phyloP scores from a whole-genome alignment of 2,797 vertebrate species.

The Holocentrus rufus region DNA sequence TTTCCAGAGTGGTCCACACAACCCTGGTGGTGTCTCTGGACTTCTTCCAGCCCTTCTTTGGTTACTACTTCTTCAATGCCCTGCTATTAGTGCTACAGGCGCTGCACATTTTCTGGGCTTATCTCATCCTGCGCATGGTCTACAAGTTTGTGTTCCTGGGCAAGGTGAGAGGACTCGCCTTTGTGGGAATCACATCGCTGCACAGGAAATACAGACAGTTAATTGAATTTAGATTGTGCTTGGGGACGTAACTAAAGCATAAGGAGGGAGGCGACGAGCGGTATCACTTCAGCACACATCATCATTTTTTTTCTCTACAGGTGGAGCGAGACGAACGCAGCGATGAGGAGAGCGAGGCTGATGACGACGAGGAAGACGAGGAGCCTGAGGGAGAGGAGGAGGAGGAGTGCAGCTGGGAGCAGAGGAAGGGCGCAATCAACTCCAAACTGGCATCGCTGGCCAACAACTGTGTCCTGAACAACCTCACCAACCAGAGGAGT shows the following conservation, averaged over 20 bases:
- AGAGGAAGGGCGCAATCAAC: conserved; percentile 68
- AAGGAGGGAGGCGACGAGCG: background rate
- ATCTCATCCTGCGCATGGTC: conserved; percentile 92
- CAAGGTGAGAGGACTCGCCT: conserved; percentile 79
- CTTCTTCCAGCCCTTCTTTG: conserved; percentile 85
- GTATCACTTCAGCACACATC: background rate
- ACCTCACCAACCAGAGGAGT: conserved; percentile 76
- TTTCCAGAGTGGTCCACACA: conserved; percentile 86
- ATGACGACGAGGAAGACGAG: conserved; percentile 81
- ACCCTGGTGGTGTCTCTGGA: conserved; percentile 85
- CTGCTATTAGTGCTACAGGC: conserved; percentile 87
- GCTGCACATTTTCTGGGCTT: conserved; percentile 94
- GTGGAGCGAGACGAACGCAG: conserved; percentile 92
- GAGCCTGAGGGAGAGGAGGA: conserved; percentile 75
- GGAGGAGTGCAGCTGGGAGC: conserved; percentile 63
- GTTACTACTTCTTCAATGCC: conserved; percentile 91
- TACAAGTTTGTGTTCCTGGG: conserved; percentile 86
- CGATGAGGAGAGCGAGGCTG: conserved; percentile 88
- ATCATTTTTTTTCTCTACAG: conserved; percentile 66
- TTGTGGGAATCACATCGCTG: background rate
- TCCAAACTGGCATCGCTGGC: conserved; percentile 77
- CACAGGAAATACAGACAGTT: background rate
- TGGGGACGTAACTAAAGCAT: background rate
- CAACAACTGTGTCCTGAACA: conserved; percentile 81
- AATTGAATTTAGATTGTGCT: too few species aligned